These are phyloP conservation scores for Sturnus vulgaris DNA, from an alignment of 2,113 vertebrate genomes.

Conservation along the genomic window DNA sequence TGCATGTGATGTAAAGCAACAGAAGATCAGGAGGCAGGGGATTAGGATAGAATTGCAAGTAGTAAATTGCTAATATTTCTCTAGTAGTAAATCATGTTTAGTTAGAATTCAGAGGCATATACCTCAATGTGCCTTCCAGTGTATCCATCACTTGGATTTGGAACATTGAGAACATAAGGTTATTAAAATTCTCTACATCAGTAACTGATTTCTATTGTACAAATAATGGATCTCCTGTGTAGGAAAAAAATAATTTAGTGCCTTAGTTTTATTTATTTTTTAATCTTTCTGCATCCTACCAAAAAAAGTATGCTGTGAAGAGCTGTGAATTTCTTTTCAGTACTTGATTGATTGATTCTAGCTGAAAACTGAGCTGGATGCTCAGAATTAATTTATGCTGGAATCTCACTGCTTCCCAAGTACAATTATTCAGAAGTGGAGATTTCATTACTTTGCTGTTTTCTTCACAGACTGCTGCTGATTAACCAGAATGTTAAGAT, in stretches of 20 bases:
- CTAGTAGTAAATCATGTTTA: not conserved
- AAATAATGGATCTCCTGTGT: not conserved
- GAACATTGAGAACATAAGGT: not conserved
- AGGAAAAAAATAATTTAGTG: not conserved
- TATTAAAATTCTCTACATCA: not conserved
- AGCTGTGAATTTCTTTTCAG: not conserved
- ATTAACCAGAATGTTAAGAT: slow-evolving; percentile 39
- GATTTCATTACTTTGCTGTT: slow-evolving; percentile 48
- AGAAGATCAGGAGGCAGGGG: fast-evolving
- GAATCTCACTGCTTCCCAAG: slow-evolving; percentile 15
- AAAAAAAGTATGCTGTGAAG: not conserved
- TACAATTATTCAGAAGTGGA: slow-evolving; percentile 41
- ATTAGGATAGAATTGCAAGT: not conserved
- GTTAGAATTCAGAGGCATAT: not conserved
- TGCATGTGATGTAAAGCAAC: not conserved
- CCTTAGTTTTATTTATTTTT: not conserved
- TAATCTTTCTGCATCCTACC: not conserved
- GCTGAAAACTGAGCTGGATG: slow-evolving; percentile 1
- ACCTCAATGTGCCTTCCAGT: not conserved
- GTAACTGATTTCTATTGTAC: not conserved
- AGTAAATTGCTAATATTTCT: not conserved
- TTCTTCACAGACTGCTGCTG: slow-evolving; percentile 39
- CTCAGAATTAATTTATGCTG: slow-evolving; percentile 50
- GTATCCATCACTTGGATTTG: not conserved
- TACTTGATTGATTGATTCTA: not conserved